Percentiles rank a stretch among this genome's conserved stretches.
phyloP scores from a whole-genome alignment of 2,888 invertebrate species.

The Malthinus seriepunctatus region DNA sequence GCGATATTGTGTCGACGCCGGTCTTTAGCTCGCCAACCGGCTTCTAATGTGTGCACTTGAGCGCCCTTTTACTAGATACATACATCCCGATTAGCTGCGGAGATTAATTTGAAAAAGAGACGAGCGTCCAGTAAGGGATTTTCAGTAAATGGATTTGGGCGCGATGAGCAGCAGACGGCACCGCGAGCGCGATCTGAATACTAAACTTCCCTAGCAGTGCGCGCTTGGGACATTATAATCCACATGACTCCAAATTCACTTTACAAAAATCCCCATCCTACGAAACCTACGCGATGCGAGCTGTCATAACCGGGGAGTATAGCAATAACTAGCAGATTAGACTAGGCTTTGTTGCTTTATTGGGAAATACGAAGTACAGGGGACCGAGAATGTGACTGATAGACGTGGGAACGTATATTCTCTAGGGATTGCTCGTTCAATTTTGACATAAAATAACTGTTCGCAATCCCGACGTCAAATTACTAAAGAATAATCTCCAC shows the following conservation, averaged over 20 bases:
- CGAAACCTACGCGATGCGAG: constrained; percentile 34
- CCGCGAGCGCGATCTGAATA: constrained; percentile 45
- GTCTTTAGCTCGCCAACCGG: constrained; percentile 27
- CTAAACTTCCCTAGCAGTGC: constrained; percentile 41
- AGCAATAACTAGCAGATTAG: constrained; percentile 46
- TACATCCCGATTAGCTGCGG: constrained; percentile 30
- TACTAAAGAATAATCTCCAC: constrained; percentile 14
- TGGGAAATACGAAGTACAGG: constrained; percentile 41
- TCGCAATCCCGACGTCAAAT: constrained; percentile 25
- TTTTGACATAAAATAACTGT: constrained; percentile 25
- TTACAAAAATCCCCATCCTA: constrained; percentile 39
- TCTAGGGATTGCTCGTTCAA: constrained; percentile 17
- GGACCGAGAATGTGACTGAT: constrained; percentile 42
- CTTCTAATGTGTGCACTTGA: constrained; percentile 27
- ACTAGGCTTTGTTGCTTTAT: constrained; percentile 43
- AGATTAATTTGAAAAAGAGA: constrained; percentile 32
- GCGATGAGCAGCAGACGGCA: constrained; percentile 51
- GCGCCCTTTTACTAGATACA: constrained; percentile 24
- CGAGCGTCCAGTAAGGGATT: constrained; percentile 28
- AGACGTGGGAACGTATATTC: constrained; percentile 41
- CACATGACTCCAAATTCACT: constrained; percentile 36
- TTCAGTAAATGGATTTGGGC: constrained; percentile 35
- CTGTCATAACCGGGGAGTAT: constrained; percentile 33
- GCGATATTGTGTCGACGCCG: constrained; percentile 30
- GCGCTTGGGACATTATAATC: constrained; percentile 40